A percentile compares a stretch with the other conserved stretches of the same genome.
Evolutionary conservation across 2,888 invertebrate genomes (phyloP).

Genomic region (Aphidoletes aphidimyza): DNA sequence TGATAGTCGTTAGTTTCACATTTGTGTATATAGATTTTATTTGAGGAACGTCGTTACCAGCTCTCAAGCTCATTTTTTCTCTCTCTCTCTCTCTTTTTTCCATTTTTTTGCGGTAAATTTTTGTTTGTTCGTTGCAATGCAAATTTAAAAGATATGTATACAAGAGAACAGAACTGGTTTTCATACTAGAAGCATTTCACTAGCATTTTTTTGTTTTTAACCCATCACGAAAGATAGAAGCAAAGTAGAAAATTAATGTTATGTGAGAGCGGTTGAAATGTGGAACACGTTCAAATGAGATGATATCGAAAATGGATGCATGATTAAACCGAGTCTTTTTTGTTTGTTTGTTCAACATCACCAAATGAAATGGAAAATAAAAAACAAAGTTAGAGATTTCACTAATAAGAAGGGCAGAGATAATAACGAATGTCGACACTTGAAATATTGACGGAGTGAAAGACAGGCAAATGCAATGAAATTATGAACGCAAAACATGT

Average conservation of each 20-base stretch:
- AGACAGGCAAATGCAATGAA: not conserved
- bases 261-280: not conserved
- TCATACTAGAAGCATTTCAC: no score
- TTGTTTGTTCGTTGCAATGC: not conserved
- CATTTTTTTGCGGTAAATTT: no score
- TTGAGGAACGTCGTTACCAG: not conserved
- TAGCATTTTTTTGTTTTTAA: no score
- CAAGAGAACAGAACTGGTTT: no score
- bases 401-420: slow-evolving; percentile 6
- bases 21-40: not conserved
- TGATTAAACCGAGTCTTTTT: not conserved
- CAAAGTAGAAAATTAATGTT: no score
- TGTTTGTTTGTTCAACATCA: not conserved
- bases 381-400: not conserved
- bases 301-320: not conserved
- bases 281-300: not conserved
- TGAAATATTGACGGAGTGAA: not conserved
- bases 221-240: no score
- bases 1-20: slow-evolving; percentile 4
- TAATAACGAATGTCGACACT: not conserved
- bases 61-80: no score
- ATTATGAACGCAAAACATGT: slow-evolving; percentile 26
- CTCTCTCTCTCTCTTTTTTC: no score
- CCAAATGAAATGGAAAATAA: not conserved
- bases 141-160: not conserved